phyloP scores from a whole-genome alignment of 2,113 vertebrate species.

The Gallinago paraguaiae region DNA sequence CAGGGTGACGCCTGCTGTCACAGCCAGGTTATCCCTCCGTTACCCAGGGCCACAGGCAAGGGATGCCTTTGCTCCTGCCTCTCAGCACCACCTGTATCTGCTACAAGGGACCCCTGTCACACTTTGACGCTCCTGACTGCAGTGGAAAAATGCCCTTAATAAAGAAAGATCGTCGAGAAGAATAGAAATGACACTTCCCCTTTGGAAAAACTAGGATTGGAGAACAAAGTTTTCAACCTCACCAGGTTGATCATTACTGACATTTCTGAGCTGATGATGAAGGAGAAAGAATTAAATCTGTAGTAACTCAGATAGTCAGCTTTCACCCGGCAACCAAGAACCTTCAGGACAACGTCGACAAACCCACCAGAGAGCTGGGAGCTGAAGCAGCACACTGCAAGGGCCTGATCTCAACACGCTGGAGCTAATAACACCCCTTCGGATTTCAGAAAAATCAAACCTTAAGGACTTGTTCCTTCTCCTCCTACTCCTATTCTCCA shows the following conservation, averaged over 20 bases:
- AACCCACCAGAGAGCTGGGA: background rate
- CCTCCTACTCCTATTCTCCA: conserved; percentile 58
- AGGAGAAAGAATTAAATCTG: background rate
- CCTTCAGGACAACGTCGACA: background rate
- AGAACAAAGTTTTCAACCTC: background rate
- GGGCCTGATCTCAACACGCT: background rate
- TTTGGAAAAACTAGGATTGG: background rate
- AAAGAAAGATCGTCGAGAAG: background rate
- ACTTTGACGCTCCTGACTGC: background rate
- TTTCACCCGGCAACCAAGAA: background rate
- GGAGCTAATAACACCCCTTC: background rate
- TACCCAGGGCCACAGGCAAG: background rate
- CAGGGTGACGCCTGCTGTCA: background rate
- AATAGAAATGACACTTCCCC: background rate
- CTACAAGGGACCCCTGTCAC: background rate
- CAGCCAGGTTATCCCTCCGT: background rate
- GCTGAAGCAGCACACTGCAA: background rate
- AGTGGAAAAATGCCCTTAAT: background rate
- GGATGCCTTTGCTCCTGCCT: background rate
- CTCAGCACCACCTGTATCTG: background rate
- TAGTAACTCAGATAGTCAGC: background rate
- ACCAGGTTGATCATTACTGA: background rate
- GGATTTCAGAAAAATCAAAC: background rate
- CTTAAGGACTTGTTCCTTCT: conserved; percentile 16
- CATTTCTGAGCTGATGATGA: background rate